A percentile compares a stretch with the other conserved stretches of the same genome.
Evolutionary conservation across 2,888 invertebrate species (phyloP).

Genomic region (Stenchaetothrips biformis): DNA sequence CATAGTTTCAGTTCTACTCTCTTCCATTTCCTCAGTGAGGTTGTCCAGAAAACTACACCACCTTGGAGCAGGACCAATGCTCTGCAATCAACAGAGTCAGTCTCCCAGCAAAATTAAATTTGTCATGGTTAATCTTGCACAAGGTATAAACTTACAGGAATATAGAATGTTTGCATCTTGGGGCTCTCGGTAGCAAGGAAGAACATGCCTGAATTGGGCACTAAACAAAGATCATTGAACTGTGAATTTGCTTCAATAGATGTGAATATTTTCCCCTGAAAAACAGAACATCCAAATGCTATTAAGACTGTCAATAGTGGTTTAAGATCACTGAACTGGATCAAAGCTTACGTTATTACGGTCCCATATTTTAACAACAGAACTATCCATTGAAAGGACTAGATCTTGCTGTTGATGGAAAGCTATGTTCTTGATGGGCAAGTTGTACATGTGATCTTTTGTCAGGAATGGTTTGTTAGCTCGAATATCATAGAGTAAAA

Average conservation of each 20-base stretch:
- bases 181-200: constrained; percentile 93
- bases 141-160: constrained; percentile 66
- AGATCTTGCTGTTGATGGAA: constrained; percentile 77
- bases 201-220: constrained; percentile 83
- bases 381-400: constrained; percentile 83
- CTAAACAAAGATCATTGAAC: constrained; percentile 88
- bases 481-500: constrained; percentile 90
- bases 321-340: constrained; percentile 22
- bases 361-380: constrained; percentile 87
- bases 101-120: neutral
- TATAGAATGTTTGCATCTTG: constrained; percentile 91
- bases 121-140: neutral
- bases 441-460: constrained; percentile 92
- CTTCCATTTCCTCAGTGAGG: constrained; percentile 94
- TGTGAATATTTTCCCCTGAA: constrained; percentile 85
- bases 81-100: constrained; percentile 42
- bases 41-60: constrained; percentile 98
- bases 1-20: constrained; percentile 68
- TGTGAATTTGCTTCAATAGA: constrained; percentile 79
- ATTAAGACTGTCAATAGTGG: neutral
- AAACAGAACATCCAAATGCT: constrained; percentile 34
- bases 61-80: constrained; percentile 82
- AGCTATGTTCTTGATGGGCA: constrained; percentile 82
- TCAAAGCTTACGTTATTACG: constrained; percentile 63
- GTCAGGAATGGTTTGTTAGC: constrained; percentile 80